phyloP scores from a whole-genome alignment of 2,797 vertebrate species.

The Muscicapa striata region DNA sequence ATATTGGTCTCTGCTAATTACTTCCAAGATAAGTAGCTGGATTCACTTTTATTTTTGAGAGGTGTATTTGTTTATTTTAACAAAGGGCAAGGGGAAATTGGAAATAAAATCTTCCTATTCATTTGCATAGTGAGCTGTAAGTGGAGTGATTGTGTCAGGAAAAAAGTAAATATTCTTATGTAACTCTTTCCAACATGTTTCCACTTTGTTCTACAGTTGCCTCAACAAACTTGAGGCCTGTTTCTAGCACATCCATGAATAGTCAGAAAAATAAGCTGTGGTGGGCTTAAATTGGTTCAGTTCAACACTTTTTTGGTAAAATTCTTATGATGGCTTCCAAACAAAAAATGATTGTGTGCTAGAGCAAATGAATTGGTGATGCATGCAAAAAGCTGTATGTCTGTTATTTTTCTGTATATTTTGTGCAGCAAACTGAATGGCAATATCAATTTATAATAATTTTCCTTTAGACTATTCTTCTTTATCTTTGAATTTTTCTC shows the following conservation, averaged over 20 bases:
- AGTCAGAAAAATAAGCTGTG: background rate
- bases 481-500: background rate
- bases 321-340: background rate
- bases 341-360: background rate
- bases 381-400: background rate
- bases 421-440: background rate
- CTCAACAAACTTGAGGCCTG: background rate
- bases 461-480: background rate
- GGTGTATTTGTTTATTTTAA: background rate
- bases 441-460: background rate
- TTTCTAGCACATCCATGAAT: background rate
- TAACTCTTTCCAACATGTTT: background rate
- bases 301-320: background rate
- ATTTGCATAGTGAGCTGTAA: background rate
- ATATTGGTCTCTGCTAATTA: background rate
- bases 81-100: background rate
- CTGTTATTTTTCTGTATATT: background rate
- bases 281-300: background rate
- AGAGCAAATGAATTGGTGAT: background rate
- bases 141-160: background rate
- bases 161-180: background rate
- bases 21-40: background rate
- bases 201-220: background rate
- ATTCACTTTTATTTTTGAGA: background rate
- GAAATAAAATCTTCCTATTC: background rate